Conservation (phyloP, 2,888 invertebrate genomes). For the Asteroscopus sphinx region DNA sequence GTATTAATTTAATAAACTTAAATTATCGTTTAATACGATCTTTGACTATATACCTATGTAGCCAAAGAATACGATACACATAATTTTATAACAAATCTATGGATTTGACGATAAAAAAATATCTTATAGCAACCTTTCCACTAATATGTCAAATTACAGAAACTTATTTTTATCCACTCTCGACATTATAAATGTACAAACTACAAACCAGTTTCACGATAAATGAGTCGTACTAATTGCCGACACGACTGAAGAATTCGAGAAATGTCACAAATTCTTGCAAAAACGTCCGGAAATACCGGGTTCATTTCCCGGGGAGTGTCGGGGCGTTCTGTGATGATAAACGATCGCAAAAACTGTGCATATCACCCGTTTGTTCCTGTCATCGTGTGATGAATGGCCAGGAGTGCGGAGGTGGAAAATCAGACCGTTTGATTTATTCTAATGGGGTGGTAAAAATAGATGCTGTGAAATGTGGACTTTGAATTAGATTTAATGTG, state of each 20-base stretch:
- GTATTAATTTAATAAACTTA: too few relatives aligned
- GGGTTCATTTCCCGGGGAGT: slow-evolving; percentile 7
- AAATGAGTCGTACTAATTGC: slow-evolving; percentile 45
- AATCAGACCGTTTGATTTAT: slow-evolving; percentile 74
- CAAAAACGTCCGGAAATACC: slow-evolving; percentile 56
- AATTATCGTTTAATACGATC: too few relatives aligned
- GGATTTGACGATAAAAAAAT: too few relatives aligned
- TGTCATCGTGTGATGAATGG: slow-evolving; percentile 77
- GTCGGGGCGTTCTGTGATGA: slow-evolving; percentile 76
- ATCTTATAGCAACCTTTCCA: too few relatives aligned
- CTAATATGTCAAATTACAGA: too few relatives aligned
- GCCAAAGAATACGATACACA: too few relatives aligned
- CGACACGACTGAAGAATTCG: slow-evolving; percentile 64
- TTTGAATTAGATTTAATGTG: slow-evolving; percentile 6
- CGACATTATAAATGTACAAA: neutral
- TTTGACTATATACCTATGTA: too few relatives aligned
- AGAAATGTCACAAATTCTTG: slow-evolving; percentile 52
- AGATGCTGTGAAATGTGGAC: slow-evolving; percentile 7
- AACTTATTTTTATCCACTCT: too few relatives aligned
- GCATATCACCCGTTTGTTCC: slow-evolving; percentile 64
- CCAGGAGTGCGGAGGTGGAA: slow-evolving; percentile 68
- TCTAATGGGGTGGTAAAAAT: slow-evolving; percentile 41
- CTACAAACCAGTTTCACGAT: slow-evolving; percentile 4
- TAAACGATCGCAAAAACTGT: slow-evolving; percentile 72
- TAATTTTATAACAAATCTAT: too few relatives aligned